Evolutionary conservation across 2,797 vertebrate species (phyloP).

Genomic region (Neosilurus hyrtlii): DNA sequence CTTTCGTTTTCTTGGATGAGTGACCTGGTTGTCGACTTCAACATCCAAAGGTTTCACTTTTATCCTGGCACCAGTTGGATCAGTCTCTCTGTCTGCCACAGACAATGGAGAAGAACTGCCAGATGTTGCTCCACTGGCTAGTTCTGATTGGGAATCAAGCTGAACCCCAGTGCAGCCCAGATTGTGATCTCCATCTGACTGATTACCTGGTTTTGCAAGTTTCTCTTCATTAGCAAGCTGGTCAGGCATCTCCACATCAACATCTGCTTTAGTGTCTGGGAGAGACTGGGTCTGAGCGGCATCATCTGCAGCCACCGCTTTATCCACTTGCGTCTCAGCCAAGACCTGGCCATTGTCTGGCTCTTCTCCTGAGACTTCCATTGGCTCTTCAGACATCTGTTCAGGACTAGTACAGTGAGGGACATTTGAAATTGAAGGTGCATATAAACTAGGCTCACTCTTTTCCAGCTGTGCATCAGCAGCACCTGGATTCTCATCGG

Average conservation of each 20-base stretch:
- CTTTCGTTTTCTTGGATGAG: constrained; percentile 94
- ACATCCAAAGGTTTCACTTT: constrained; percentile 84
- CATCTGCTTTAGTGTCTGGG: constrained; percentile 57
- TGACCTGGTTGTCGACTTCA: constrained; percentile 82
- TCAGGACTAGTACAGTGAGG: constrained; percentile 54
- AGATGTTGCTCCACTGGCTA: constrained; percentile 71
- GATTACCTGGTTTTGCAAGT: constrained; percentile 66
- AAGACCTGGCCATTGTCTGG: constrained; percentile 34
- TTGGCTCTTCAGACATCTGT: constrained; percentile 55
- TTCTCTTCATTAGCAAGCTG: constrained; percentile 75
- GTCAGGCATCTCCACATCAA: constrained; percentile 61
- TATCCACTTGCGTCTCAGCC: constrained; percentile 42
- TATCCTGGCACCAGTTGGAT: constrained; percentile 76
- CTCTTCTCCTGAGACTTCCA: constrained; percentile 47
- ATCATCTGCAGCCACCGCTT: constrained; percentile 38
- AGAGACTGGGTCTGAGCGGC: constrained; percentile 34
- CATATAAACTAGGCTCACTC: constrained; percentile 39
- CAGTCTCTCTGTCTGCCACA: constrained; percentile 79
- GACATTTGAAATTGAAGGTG: constrained; percentile 16
- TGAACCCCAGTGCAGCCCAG: constrained; percentile 51
- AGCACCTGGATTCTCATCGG: constrained; percentile 46
- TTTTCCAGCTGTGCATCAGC: constrained; percentile 58
- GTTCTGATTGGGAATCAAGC: constrained; percentile 73
- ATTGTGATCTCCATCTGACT: constrained; percentile 56
- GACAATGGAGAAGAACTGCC: constrained; percentile 72